phyloP scores from a whole-genome alignment of 1,140 invertebrate genomes.

The Nasonia longicornis region DNA sequence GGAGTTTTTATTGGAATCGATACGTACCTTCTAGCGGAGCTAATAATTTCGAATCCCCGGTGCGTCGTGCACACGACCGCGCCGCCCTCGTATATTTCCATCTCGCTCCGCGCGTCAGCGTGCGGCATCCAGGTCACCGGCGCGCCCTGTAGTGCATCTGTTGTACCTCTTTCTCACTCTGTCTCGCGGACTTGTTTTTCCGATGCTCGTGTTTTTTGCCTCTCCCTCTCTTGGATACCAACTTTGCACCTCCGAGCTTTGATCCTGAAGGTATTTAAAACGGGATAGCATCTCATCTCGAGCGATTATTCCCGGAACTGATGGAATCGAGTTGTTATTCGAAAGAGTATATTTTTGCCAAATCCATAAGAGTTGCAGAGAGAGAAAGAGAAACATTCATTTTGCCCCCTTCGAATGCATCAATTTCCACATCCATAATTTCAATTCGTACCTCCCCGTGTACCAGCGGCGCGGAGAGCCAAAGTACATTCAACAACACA shows the following conservation, averaged over 20 bases:
- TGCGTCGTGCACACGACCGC: constrained; percentile 39
- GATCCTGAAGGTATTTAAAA: neutral
- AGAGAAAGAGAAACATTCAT: neutral
- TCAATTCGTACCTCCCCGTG: neutral
- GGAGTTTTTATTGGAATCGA: neutral
- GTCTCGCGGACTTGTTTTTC: neutral
- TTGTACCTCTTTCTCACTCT: neutral
- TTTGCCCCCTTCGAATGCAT: neutral
- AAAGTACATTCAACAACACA: no score
- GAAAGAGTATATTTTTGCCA: neutral
- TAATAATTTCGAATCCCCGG: constrained; percentile 6
- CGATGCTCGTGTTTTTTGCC: neutral
- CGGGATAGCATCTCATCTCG: no score
- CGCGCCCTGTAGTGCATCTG: neutral
- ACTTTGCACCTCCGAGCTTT: neutral
- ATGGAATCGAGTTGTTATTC: no score
- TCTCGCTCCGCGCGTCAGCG: neutral
- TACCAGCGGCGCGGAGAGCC: no score
- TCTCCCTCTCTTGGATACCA: neutral
- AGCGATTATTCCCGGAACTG: no score
- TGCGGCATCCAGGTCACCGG: constrained; percentile 22
- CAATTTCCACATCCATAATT: neutral
- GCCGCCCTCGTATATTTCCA: neutral
- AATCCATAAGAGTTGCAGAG: neutral
- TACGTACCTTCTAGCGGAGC: constrained; percentile 10